phyloP scores from a whole-genome alignment of 2,797 vertebrate genomes.

The Vipera latastei region DNA sequence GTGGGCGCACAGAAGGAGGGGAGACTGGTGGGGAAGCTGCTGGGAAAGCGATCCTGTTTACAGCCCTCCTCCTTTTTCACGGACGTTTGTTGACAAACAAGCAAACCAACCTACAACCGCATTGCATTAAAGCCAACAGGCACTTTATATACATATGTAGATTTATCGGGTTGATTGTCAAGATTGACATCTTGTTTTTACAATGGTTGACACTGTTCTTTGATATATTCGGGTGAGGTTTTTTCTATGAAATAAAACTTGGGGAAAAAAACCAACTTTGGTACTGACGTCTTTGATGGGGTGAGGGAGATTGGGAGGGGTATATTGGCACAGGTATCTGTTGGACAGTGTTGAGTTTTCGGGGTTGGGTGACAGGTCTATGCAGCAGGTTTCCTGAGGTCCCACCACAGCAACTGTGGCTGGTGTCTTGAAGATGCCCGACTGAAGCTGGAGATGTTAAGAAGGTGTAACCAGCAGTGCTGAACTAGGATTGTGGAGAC shows the following conservation, averaged over 20 bases:
- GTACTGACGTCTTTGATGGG: neutral
- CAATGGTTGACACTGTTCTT: constrained; percentile 60
- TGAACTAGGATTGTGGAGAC: neutral
- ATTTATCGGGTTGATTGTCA: constrained; percentile 52
- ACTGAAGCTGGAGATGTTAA: neutral
- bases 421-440: neutral
- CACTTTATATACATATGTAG: constrained; percentile 68
- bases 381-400: neutral
- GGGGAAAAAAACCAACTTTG: constrained; percentile 43
- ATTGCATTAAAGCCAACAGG: constrained; percentile 54
- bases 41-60: constrained; percentile 68
- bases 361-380: neutral
- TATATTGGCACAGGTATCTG: neutral
- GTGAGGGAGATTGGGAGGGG: neutral
- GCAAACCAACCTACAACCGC: neutral
- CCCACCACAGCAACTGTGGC: neutral
- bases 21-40: neutral
- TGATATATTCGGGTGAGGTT: constrained; percentile 32
- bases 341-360: neutral
- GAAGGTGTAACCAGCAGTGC: neutral
- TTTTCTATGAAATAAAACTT: constrained; percentile 71
- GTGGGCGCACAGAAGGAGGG: neutral
- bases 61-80: constrained; percentile 61
- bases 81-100: neutral
- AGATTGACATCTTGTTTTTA: constrained; percentile 71